Conservation (phyloP, 2,113 vertebrate species). For the Mesocricetus auratus region DNA sequence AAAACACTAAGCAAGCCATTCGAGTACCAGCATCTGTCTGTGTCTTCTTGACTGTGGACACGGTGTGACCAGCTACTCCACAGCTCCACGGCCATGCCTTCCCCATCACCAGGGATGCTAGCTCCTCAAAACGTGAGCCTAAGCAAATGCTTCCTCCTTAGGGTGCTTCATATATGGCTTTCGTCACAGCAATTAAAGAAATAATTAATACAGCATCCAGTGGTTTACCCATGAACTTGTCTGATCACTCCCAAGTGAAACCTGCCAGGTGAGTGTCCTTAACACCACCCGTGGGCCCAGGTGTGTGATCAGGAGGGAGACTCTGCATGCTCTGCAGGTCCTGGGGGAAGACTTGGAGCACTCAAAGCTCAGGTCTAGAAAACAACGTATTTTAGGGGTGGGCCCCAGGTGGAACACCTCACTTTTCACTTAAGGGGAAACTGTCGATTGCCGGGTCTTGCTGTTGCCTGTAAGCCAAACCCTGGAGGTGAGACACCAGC, state of each 20-base stretch:
- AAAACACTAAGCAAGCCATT: neutral
- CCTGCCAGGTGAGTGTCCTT: neutral
- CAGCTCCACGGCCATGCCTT: neutral
- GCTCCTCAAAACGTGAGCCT: neutral
- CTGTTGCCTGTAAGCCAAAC: neutral
- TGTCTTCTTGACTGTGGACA: neutral
- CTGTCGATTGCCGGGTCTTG: neutral
- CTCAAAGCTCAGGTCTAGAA: neutral
- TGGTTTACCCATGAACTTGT: neutral
- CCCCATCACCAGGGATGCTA: neutral
- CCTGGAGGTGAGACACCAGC: neutral
- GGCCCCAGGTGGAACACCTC: neutral
- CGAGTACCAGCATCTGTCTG: neutral
- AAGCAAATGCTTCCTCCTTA: neutral
- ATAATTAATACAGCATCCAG: neutral
- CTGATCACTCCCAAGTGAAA: neutral
- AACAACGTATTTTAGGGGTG: neutral
- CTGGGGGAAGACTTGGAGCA: neutral
- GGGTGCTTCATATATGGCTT: neutral
- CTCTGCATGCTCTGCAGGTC: neutral
- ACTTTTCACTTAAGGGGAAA: neutral
- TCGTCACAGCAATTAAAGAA: neutral
- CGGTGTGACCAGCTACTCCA: neutral
- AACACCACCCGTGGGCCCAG: neutral
- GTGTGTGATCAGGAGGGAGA: neutral